Base-by-base conservation (phyloP, 1,140 invertebrate genomes). In the Arion vulgaris region DNA sequence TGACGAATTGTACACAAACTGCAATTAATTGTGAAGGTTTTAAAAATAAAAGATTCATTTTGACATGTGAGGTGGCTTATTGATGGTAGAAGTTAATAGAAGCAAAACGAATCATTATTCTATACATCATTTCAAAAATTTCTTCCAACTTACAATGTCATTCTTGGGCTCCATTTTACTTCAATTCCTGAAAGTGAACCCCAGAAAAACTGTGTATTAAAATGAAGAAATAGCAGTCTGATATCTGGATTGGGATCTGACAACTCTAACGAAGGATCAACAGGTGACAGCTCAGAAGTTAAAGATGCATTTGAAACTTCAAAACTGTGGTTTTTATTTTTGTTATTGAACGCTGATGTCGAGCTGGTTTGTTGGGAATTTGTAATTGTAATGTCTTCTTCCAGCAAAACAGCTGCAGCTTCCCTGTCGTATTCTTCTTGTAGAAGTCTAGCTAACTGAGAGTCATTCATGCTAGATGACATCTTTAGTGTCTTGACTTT, bases 231-330 rank as follows among this genome's bases (percentile, higher is more conserved):
- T 72, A 99, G 91, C 0, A 94, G 94, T 87, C 96, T 94, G 77
- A 99, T 95, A 92, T 99, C 96, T 0, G 98, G 98, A 57, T 95
- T 98, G 9, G 98, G 98, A 92, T 99, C 98, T 0, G 96, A 93
- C 4, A 96, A 91, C 92, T 99, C 98, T 92, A 95, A 95, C 17
- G 87, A 87, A 0, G 90, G 89, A 87, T 94, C 93, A 41, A 94
- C 91, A n/a, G 94, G 82, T 11, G 91, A 94, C 85, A 80, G 17
- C 15, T 34, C 80, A 28, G 34, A 23, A 5, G 15, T 26, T 1
- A 38, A 39, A 28, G 32, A 36, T 39, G 2, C 7, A n/a, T 26
- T 13, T 1, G 32, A 41, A 9, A 17, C 28, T 39, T 7, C 51
- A 28, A 57, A 77, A 5, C 1, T n/a, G 41, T n/a, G 41, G 26